phyloP scores from a whole-genome alignment of 1,140 invertebrate genomes.

The Drosophila sechellia region DNA sequence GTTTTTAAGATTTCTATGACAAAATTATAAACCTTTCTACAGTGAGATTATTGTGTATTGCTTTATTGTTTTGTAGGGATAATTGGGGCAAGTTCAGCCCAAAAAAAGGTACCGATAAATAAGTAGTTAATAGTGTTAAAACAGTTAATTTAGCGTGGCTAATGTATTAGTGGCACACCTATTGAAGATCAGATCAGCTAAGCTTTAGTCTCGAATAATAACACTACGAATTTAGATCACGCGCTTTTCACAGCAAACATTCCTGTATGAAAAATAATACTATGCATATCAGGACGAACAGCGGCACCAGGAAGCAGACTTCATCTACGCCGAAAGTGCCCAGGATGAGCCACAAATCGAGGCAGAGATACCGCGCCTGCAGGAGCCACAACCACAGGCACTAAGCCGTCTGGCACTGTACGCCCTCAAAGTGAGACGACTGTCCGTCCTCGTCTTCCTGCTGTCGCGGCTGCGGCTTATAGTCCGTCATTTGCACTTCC shows the following conservation, averaged over 20 bases:
- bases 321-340: slow-evolving; percentile 59
- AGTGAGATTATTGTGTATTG: slow-evolving; percentile 11
- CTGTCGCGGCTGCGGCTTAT: slow-evolving; percentile 87
- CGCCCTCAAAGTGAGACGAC: slow-evolving; percentile 70
- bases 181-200: slow-evolving; percentile 46
- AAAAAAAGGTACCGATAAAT: slow-evolving; percentile 13
- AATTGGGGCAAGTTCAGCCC: slow-evolving; percentile 3
- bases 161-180: slow-evolving; percentile 25
- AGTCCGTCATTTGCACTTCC: slow-evolving; percentile 92
- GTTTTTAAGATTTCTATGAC: background rate
- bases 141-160: slow-evolving; percentile 34
- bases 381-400: slow-evolving; percentile 68
- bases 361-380: slow-evolving; percentile 54
- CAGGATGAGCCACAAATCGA: slow-evolving; percentile 56
- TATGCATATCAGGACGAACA: slow-evolving; percentile 72
- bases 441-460: slow-evolving; percentile 73
- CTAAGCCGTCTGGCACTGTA: slow-evolving; percentile 80
- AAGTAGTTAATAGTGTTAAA: slow-evolving; percentile 6
- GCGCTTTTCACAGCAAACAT: slow-evolving; percentile 70
- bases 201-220: slow-evolving; percentile 25
- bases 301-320: slow-evolving; percentile 70
- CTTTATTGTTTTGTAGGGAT: slow-evolving; percentile 15
- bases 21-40: background rate
- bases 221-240: slow-evolving; percentile 62
- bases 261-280: slow-evolving; percentile 77